A percentile compares a stretch with the other conserved stretches of the same genome.
Conservation (phyloP, 2,888 invertebrate species). For the Belgica antarctica region DNA sequence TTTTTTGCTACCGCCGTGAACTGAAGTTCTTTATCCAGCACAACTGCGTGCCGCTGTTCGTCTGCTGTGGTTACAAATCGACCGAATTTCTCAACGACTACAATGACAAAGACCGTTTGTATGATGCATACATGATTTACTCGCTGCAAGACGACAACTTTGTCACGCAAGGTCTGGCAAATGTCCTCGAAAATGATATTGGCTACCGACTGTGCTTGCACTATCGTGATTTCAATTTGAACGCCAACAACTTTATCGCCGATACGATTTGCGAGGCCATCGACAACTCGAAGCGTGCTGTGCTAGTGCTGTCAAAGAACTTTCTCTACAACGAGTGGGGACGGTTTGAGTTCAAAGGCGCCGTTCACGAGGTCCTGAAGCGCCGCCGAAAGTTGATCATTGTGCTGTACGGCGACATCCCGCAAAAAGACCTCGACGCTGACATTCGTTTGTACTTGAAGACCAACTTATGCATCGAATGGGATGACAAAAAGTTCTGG, state of each 20-base stretch:
- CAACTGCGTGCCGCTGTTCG: conserved; percentile 79
- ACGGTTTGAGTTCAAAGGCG: conserved; percentile 90
- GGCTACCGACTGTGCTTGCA: conserved; percentile 86
- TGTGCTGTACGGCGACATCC: conserved; percentile 84
- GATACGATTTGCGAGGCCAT: conserved; percentile 92
- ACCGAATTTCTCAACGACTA: conserved; percentile 76
- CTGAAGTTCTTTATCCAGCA: conserved; percentile 60
- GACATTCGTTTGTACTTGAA: conserved; percentile 87
- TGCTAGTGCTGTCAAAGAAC: conserved; percentile 86
- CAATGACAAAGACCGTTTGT: conserved; percentile 74
- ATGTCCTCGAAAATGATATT: conserved; percentile 80
- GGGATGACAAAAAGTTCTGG: conserved; percentile 96
- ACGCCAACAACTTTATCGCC: conserved; percentile 81
- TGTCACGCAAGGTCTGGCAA: conserved; percentile 83
- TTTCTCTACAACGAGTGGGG: conserved; percentile 96
- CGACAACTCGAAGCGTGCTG: conserved; percentile 83
- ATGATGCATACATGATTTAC: conserved; percentile 94
- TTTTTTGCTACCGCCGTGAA: conserved; percentile 78
- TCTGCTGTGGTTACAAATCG: conserved; percentile 70
- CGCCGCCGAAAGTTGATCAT: conserved; percentile 83
- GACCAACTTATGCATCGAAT: conserved; percentile 87
- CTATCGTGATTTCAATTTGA: conserved; percentile 88
- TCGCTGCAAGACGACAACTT: conserved; percentile 90
- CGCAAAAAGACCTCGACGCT: conserved; percentile 83
- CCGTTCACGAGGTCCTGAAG: conserved; percentile 85